A percentile compares a stretch with the other conserved stretches of the same genome.
Conservation (phyloP, 2,797 vertebrate genomes). For the Darevskia nairensis region DNA sequence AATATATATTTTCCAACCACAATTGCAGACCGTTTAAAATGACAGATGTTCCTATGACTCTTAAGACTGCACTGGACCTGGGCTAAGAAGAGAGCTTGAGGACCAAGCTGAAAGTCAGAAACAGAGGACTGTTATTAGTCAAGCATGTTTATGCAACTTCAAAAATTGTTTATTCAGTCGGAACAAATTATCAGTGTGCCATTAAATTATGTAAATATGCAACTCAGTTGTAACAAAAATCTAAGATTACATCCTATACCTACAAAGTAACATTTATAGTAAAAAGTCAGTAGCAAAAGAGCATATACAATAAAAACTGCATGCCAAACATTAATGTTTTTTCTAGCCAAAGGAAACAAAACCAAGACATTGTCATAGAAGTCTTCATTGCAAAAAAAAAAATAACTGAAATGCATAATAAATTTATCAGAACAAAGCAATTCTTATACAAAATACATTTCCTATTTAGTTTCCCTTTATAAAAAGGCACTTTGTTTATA, state of each 20-base stretch:
- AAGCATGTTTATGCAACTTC: background rate
- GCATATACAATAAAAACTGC: background rate
- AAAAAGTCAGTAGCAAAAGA: slow-evolving; percentile 21
- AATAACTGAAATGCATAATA: slow-evolving; percentile 59
- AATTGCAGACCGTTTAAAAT: background rate
- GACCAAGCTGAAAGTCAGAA: background rate
- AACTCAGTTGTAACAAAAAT: slow-evolving; percentile 23
- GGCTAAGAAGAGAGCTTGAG: background rate
- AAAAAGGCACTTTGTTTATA: slow-evolving; percentile 79
- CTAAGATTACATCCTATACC: background rate
- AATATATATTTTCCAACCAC: background rate
- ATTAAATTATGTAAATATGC: slow-evolving; percentile 10
- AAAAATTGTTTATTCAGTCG: slow-evolving; percentile 30
- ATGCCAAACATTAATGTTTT: slow-evolving; percentile 11
- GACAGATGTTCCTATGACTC: background rate
- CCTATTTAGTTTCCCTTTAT: slow-evolving; percentile 65
- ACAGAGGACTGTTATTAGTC: slow-evolving; percentile 13
- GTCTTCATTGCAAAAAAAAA: slow-evolving; percentile 56
- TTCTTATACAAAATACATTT: slow-evolving; percentile 64
- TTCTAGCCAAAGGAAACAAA: slow-evolving; percentile 11
- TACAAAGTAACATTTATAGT: slow-evolving; percentile 31
- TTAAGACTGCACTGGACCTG: background rate
- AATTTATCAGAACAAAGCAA: slow-evolving; percentile 56
- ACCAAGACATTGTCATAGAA: background rate
- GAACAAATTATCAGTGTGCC: slow-evolving; percentile 15